Evolutionary conservation across 2,797 vertebrate genomes (phyloP), one percentile per base, ranked within the genome.

Genomic region (Geotrypetes seraphini): DNA sequence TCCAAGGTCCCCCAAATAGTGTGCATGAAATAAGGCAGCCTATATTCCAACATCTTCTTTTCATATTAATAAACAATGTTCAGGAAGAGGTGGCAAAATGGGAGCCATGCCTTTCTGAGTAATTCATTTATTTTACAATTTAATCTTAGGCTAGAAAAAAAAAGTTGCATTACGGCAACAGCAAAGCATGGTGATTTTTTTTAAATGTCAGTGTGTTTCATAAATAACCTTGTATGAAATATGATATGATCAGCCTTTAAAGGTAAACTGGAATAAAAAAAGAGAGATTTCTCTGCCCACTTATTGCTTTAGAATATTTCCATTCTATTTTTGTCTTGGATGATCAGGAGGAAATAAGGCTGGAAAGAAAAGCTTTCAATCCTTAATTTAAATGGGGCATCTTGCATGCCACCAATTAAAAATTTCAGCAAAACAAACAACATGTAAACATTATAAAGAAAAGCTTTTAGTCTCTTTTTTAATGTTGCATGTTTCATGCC

Each of bases 81-180:
- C 69, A 74, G 71, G 71, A 72, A 73, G 70, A 71, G 59, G 47
- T 76, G 64, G 69, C 64, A 76, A 88, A 85, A 88, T 86, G 78
- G 79, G 74, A 82, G 81, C 80, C 79, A 81, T 61, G 71, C 69
- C 78, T 83, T 71, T 86, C 73, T 84, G 79, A 80, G 84, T 89
- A 86, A 89, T 89, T 90, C 80, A 90, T 93, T 90, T 88, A 91
- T 90, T 89, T 92, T 81, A 80, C 84, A 86, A 90, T 92, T 89
- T 91, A 88, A 87, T 88, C 86, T 78, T 78, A 78, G 62, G 80
- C 81, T 84, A 62, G 62, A 69, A 60, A 73, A 87, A n/a, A 75
- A 72, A 78, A 78, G 78, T 69, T 69, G 62, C 69, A 61, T 45
- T 66, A 64, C 63, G 71, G 59, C 57, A 59, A 67, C 78, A 57